Conservation (phyloP, 2,797 vertebrate genomes). For the Acropternis orthonyx region DNA sequence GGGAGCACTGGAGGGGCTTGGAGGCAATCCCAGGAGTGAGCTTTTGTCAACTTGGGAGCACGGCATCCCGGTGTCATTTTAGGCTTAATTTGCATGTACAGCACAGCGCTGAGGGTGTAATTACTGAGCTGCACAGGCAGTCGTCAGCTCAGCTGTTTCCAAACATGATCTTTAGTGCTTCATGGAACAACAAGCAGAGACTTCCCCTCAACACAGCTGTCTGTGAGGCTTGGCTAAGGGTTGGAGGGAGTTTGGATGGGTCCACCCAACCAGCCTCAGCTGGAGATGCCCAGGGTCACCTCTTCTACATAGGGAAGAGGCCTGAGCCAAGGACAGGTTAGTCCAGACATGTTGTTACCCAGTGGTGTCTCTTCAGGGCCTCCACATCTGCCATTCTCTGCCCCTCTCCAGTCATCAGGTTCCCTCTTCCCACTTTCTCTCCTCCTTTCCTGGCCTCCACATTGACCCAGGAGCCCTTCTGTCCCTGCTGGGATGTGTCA, state of each 20-base stretch:
- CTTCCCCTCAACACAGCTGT: rapidly evolving
- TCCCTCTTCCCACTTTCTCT: neutral
- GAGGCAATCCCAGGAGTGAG: neutral
- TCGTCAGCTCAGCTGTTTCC: neutral
- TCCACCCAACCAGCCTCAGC: neutral
- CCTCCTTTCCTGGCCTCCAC: neutral
- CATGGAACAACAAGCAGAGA: neutral
- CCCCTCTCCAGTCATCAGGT: too few relatives aligned
- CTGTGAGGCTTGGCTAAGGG: neutral
- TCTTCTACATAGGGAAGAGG: too few relatives aligned
- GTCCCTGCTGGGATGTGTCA: neutral
- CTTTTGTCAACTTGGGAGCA: neutral
- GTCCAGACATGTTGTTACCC: neutral
- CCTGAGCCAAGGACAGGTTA: neutral
- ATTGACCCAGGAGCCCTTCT: neutral
- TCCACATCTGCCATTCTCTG: neutral
- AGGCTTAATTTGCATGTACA: constrained; percentile 16
- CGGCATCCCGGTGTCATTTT: neutral
- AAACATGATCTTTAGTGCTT: neutral
- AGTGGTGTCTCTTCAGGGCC: neutral
- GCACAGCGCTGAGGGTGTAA: neutral
- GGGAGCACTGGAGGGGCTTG: neutral
- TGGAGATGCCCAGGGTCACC: neutral
- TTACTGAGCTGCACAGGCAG: neutral
- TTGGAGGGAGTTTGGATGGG: neutral